Evolutionary conservation across 2,797 vertebrate genomes (phyloP).

Genomic region (Todus mexicanus): DNA sequence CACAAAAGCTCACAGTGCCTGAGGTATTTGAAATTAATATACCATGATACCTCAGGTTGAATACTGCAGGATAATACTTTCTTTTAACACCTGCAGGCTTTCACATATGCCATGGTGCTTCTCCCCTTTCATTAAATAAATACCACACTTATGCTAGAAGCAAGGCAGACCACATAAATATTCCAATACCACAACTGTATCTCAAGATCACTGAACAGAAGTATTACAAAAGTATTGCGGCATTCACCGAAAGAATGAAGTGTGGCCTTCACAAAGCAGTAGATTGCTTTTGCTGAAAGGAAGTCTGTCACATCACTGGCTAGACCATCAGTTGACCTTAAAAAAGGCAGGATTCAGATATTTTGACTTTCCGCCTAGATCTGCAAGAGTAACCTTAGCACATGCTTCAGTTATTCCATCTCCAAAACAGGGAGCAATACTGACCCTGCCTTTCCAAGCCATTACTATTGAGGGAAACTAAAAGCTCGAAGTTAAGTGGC

Average conservation of each 20-base stretch:
- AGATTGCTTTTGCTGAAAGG: not conserved
- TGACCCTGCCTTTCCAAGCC: not conserved
- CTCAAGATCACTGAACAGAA: not conserved
- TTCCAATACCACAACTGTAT: not conserved
- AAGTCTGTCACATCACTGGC: not conserved
- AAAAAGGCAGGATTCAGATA: not conserved
- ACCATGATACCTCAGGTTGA: not conserved
- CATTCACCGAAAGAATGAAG: not conserved
- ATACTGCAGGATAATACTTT: not conserved
- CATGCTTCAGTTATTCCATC: not conserved
- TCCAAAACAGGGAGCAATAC: not conserved
- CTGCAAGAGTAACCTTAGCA: not conserved
- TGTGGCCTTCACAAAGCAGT: not conserved
- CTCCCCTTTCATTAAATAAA: not conserved
- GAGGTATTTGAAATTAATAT: constrained; percentile 32
- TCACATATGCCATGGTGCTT: not conserved
- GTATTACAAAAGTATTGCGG: not conserved
- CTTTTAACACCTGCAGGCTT: not conserved
- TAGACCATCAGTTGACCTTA: not conserved
- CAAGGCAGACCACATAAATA: not conserved
- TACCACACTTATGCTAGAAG: not conserved
- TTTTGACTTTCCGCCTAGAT: not conserved
- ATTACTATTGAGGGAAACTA: not conserved
- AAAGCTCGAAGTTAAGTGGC: not conserved
- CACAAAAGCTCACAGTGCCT: constrained; percentile 13